Percentiles rank a stretch among this genome's conserved stretches.
phyloP scores from a whole-genome alignment of 2,797 vertebrate species.

The Ptychobarbus kaznakovi region DNA sequence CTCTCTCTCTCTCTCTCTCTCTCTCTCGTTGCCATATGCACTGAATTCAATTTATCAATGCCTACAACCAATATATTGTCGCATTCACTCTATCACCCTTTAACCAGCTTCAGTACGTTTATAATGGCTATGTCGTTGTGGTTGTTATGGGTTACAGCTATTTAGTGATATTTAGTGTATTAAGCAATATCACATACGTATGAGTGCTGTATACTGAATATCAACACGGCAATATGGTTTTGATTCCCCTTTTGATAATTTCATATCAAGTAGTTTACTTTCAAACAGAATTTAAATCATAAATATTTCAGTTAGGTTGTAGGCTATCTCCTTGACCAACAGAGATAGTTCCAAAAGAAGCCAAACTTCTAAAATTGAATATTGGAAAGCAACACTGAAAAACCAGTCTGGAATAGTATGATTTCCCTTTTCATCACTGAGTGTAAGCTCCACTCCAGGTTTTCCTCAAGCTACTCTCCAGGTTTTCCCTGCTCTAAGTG shows the following conservation, averaged over 20 bases:
- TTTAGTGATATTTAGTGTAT: not conserved
- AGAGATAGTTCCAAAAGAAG: not conserved
- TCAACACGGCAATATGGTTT: not conserved
- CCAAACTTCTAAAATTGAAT: not conserved
- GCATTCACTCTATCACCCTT: slow-evolving; percentile 83
- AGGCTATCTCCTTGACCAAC: not conserved
- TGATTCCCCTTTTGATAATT: not conserved
- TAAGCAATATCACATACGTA: not conserved
- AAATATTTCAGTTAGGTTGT: not conserved
- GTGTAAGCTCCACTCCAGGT: not conserved
- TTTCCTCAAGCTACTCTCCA: not conserved
- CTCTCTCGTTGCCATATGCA: slow-evolving; percentile 80
- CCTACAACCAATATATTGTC: slow-evolving; percentile 89
- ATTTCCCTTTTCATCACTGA: not conserved
- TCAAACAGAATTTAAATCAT: not conserved
- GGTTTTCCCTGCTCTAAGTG: not conserved
- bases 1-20: slow-evolving; percentile 53
- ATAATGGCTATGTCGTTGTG: slow-evolving; percentile 32
- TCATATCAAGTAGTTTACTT: not conserved
- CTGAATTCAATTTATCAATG: slow-evolving; percentile 86
- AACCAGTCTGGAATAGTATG: not conserved
- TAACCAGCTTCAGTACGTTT: slow-evolving; percentile 69
- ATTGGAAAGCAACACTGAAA: not conserved
- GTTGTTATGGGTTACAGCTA: slow-evolving; percentile 1
- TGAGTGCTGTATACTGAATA: not conserved